Base-by-base conservation (phyloP, 2,797 vertebrate species). In the Potorous gilbertii region DNA sequence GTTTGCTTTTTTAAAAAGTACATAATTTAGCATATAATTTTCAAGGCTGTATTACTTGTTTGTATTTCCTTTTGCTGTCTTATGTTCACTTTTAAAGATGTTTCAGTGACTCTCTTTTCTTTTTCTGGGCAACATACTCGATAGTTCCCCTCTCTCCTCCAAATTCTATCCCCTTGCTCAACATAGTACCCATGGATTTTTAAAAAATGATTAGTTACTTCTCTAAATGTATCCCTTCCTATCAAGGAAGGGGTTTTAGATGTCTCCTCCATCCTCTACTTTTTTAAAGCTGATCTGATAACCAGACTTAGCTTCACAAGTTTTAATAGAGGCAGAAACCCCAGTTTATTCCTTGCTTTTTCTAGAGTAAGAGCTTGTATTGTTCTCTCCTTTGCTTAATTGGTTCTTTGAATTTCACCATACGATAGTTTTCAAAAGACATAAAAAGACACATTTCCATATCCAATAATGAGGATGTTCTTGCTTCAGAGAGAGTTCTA, bases 291-390 rank as follows among this genome's bases (percentile, higher is more conserved):
- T 93, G 52, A 96, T 91, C 95, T 95, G 40, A 50, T 93, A 94
- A 94, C 54, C n/a, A 90, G 10, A 92, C 55, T 87, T 92, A 90
- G 54, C 1, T 2, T 34, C 94, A 3, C n/a, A 96, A 92, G 66
- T 96, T 93, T 93, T 95, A 34, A 95, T 81, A 54, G 56, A 92
- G 59, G 95, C 55, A 5, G n/a, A 81, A 87, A 93, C 87, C 16
- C 90, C 57, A 96, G 11, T 92, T 97, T 93, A 57, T 66, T 96
- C 14, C 28, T 92, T 46, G 89, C 92, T 91, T 90, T 92, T 50
- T 46, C 40, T 87, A 10, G n/a, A 81, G 9, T 46, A 46, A 46
- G 21, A 81, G n/a, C 18, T 81, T 46, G 46, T 59, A 74, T 57
- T 91, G 8, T 14, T 92, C 96, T 34, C 92, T 9, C n/a, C 21